These are phyloP conservation scores for Gopherus evgoodei DNA, from an alignment of 2,113 vertebrate species.

Conservation along the genomic window DNA sequence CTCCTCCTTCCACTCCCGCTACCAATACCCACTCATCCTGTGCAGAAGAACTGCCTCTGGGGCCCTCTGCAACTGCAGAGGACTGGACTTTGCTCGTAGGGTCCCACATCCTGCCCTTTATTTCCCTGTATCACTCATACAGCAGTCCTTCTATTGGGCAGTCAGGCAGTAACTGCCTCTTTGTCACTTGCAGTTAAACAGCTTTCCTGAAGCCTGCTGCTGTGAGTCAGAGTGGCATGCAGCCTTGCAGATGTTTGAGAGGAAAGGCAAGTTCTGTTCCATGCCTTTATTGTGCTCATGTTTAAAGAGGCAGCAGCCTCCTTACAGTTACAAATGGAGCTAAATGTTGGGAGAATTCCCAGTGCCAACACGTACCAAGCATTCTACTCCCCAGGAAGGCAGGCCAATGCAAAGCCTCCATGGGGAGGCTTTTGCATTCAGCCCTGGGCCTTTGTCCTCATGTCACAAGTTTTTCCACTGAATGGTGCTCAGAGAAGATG, in stretches of 20 bases:
- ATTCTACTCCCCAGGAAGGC: neutral
- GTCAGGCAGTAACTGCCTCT: neutral
- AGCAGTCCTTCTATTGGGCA: neutral
- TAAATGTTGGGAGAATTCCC: accelerated
- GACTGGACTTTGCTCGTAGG: neutral
- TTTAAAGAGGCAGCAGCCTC: neutral
- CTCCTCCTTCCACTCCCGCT: neutral
- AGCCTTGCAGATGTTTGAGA: neutral
- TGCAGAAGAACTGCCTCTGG: accelerated
- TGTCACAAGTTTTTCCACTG: constrained; percentile 69
- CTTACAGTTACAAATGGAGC: neutral
- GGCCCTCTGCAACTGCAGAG: accelerated
- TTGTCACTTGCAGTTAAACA: neutral
- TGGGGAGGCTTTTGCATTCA: constrained; percentile 42
- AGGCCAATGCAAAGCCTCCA: constrained; percentile 58
- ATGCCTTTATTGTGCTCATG: neutral
- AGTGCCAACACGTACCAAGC: neutral
- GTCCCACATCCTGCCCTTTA: neutral
- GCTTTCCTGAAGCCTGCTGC: neutral
- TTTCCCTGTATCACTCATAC: neutral
- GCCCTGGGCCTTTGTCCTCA: constrained; percentile 61
- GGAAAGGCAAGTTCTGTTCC: constrained; percentile 23
- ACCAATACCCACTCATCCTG: neutral
- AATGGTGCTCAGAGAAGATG: constrained; percentile 30
- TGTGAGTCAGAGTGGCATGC: neutral